These are phyloP conservation scores for Tinea semifulvella DNA, from an alignment of 2,888 invertebrate species.

Conservation along the genomic window DNA sequence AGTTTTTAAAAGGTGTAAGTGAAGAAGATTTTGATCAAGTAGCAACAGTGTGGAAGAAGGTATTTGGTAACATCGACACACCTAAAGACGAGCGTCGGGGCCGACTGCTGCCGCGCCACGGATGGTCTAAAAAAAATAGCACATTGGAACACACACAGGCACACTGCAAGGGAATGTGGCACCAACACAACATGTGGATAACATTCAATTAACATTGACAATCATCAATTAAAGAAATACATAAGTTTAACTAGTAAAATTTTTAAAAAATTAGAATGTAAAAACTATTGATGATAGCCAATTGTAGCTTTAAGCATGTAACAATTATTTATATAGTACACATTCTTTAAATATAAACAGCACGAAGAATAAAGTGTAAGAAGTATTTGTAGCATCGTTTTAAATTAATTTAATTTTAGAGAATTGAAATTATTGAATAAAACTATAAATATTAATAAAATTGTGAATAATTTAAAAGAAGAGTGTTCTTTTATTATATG, in stretches of 20 bases:
- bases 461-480: not conserved
- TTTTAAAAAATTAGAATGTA: not conserved
- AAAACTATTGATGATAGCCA: not conserved
- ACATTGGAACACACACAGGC: conserved; percentile 48
- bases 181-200: conserved; percentile 6
- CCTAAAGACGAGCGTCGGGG: conserved; percentile 67
- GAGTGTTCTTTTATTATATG: not conserved
- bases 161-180: conserved; percentile 21
- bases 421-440: not conserved
- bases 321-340: conserved; percentile 2
- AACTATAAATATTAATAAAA: not conserved
- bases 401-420: not conserved
- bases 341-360: not conserved
- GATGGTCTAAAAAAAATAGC: conserved; percentile 66
- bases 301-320: not conserved
- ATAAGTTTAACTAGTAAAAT: not conserved
- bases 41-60: conserved; percentile 35
- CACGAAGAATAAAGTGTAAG: not conserved
- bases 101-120: conserved; percentile 67
- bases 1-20: not conserved
- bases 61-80: conserved; percentile 64
- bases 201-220: not conserved
- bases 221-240: too few species aligned
- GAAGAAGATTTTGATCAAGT: conserved; percentile 34
- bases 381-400: not conserved